A percentile compares a stretch with the other conserved stretches of the same genome.
Conservation (phyloP, 2,113 vertebrate genomes). For the Erythrolamprus reginae region DNA sequence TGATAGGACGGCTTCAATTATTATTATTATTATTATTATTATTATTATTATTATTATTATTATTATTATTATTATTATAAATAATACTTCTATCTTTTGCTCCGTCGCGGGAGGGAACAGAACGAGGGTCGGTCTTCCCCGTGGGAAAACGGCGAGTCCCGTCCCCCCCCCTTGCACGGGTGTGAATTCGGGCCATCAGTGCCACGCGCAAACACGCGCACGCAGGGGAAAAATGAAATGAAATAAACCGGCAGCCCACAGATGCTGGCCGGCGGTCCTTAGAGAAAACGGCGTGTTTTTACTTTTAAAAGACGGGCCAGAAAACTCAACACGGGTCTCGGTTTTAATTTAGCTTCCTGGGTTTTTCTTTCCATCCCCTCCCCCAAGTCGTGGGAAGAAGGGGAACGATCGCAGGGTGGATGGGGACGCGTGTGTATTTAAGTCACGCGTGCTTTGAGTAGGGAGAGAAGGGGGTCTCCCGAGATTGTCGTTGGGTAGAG, state of each 20-base stretch:
- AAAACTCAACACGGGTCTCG: not conserved
- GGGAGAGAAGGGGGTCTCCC: too few species aligned
- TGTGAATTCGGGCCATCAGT: not conserved
- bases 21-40: too few species aligned
- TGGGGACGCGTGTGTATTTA: not conserved
- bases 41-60: too few species aligned
- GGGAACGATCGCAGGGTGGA: not conserved
- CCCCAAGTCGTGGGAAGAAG: not conserved
- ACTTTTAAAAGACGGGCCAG: not conserved
- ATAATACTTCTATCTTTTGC: not conserved
- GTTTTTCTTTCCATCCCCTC: not conserved
- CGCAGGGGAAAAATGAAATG: accelerated
- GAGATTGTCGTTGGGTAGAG: too few species aligned
- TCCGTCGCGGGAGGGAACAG: too few species aligned
- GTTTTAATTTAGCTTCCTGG: not conserved
- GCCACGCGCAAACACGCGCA: not conserved
- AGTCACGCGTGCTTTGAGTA: not conserved
- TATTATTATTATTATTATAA: too few species aligned
- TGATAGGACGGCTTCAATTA: not conserved
- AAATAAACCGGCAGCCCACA: too few species aligned
- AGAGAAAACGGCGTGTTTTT: not conserved
- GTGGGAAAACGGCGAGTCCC: too few species aligned
- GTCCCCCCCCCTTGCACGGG: too few species aligned
- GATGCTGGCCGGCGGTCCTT: not conserved
- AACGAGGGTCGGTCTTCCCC: too few species aligned